Evolutionary conservation across 2,888 invertebrate species (phyloP), one percentile per base, ranked within the genome.

Genomic region (Plagiodera versicolora): DNA sequence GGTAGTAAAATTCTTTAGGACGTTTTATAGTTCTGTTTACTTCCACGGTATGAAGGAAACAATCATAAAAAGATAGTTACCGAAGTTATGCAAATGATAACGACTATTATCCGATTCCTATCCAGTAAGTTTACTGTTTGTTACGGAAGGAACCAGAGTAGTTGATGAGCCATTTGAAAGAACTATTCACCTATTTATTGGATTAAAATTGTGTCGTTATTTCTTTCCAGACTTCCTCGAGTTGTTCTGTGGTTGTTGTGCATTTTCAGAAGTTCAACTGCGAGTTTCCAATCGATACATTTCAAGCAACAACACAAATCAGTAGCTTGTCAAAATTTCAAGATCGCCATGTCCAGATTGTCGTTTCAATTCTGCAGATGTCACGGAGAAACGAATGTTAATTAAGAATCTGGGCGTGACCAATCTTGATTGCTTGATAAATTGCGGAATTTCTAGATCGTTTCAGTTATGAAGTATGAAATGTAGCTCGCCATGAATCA

Each of bases 361-460:
- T 39, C 11, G 18, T 52, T 53, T 45, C 53, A 44, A 53, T 53
- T 53, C 14, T 24, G 53, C 44, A 35, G 53, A 24, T 53, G 53
- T 53, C 44, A 53, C 44, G 53, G 14, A n/a, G n/a, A 14, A 39
- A 39, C 2, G 39, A 39, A 16, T 20, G 24, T 16, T 53, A 53
- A 53, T 53, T 53, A 53, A 53, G 16, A 53, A 39, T 44, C 16
- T 39, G 28, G 53, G 53, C 16, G 53, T 44, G 53, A 14, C 39
- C 18, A 20, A 8, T 5, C 52, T 19, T 52, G 39, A 53, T 53
- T 53, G 53, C 10, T 14, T 24, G 44, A 53, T 44, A 44, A 44
- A 53, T 53, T 9, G 44, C 53, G 32, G 44, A 16, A 18, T 16
- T 19, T 24, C 8, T 11, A 53, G 44, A 44, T 53, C 24, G 53